phyloP scores from a whole-genome alignment of 2,888 invertebrate species.

The Latrodectus elegans region DNA sequence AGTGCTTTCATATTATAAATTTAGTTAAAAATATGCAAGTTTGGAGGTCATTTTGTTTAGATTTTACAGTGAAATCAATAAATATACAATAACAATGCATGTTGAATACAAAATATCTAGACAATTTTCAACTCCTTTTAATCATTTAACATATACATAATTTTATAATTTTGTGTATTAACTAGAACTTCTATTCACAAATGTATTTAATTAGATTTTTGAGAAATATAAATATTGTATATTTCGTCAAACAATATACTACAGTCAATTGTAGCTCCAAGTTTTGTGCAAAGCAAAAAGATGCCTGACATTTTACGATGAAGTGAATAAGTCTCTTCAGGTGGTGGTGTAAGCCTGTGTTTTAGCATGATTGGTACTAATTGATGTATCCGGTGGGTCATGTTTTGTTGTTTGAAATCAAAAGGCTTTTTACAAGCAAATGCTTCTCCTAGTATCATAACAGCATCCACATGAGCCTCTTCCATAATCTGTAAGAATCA shows the following conservation, averaged over 20 bases:
- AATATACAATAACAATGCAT: no score
- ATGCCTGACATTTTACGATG: constrained; percentile 97
- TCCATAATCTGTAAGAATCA: constrained; percentile 83
- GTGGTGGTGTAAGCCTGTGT: constrained; percentile 95
- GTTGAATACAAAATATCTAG: no score
- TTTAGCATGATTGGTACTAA: constrained; percentile 94
- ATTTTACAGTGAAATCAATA: no score
- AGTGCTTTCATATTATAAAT: no score
- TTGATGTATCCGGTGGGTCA: constrained; percentile 86
- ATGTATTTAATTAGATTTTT: background rate
- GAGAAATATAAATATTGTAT: constrained; percentile 76
- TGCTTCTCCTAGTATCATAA: constrained; percentile 97
- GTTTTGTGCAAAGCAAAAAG: constrained; percentile 91
- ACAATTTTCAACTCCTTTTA: no score
- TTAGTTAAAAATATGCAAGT: no score
- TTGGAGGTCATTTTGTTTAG: no score
- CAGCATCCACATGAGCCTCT: constrained; percentile 95
- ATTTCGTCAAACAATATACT: constrained; percentile 87
- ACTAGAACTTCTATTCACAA: background rate
- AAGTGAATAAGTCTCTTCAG: constrained; percentile 97
- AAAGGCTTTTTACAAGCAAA: constrained; percentile 86
- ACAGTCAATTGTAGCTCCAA: constrained; percentile 87
- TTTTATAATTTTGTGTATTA: no score
- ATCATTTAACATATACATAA: no score
- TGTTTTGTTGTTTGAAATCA: constrained; percentile 91